These are phyloP conservation scores for Tenthredo distinguenda DNA, from an alignment of 2,888 invertebrate species.

Conservation along the genomic window DNA sequence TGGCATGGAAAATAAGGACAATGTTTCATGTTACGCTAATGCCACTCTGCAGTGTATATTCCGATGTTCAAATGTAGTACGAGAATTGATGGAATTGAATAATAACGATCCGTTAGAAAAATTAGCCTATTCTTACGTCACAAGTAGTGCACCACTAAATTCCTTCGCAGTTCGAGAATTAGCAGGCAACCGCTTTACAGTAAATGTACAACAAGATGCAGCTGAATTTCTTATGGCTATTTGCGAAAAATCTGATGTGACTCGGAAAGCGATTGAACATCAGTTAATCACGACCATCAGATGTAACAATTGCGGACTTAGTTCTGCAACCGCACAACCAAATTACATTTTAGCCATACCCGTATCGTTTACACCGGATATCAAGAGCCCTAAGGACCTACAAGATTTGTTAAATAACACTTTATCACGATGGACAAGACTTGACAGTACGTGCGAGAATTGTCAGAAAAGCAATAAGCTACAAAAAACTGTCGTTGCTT, in stretches of 20 bases:
- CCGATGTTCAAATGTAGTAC: too few species aligned
- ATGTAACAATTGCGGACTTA: background rate
- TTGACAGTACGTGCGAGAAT: background rate
- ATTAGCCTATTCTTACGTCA: background rate
- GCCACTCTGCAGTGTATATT: too few species aligned
- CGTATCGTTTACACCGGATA: background rate
- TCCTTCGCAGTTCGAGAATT: slow-evolving; percentile 34
- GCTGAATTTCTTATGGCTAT: slow-evolving; percentile 50
- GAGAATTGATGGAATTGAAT: too few species aligned
- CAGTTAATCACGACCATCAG: background rate
- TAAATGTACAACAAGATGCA: slow-evolving; percentile 50
- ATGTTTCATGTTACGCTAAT: too few species aligned
- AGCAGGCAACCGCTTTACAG: slow-evolving; percentile 40
- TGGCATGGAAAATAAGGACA: too few species aligned
- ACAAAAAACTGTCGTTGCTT: too few species aligned
- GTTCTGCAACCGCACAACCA: background rate
- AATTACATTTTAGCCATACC: background rate
- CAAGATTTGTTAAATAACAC: slow-evolving; percentile 21
- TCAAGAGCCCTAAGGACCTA: background rate
- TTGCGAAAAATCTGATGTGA: background rate
- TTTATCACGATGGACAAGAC: slow-evolving; percentile 12
- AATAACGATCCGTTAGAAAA: background rate
- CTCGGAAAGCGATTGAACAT: slow-evolving; percentile 17
- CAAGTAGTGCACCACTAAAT: background rate
- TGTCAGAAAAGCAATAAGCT: background rate